Percentiles rank a stretch among this genome's conserved stretches.
Evolutionary conservation across 2,797 vertebrate species (phyloP).

Genomic region (Enteromius thamalakanensis): DNA sequence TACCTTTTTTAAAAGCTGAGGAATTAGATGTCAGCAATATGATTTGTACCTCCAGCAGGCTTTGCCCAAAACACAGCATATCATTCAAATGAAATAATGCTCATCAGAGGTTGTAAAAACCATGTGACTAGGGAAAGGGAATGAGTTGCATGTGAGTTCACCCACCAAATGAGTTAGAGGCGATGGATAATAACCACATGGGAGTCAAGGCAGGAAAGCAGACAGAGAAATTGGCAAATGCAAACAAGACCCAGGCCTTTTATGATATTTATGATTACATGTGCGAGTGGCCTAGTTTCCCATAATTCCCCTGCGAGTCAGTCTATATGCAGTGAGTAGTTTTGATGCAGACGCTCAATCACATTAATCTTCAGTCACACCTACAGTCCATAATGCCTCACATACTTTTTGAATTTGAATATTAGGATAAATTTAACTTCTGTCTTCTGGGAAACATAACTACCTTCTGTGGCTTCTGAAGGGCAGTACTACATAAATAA

Average conservation of each 20-base stretch:
- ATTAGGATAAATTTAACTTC: no score
- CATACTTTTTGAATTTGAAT: no score
- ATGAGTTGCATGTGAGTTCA: slow-evolving; percentile 12
- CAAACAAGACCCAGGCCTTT: slow-evolving; percentile 19
- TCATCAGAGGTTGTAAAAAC: slow-evolving; percentile 18
- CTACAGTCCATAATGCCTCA: neutral
- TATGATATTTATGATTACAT: slow-evolving; percentile 35
- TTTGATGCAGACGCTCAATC: neutral
- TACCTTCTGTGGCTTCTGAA: no score
- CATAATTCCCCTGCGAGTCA: slow-evolving; percentile 14
- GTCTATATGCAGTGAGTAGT: slow-evolving; percentile 21
- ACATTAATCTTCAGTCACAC: slow-evolving; percentile 9
- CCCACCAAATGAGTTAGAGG: slow-evolving; percentile 2
- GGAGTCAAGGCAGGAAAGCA: slow-evolving; percentile 14
- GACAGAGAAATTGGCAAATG: slow-evolving; percentile 12
- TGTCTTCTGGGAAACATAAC: no score
- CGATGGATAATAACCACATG: slow-evolving; percentile 35
- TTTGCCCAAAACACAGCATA: neutral
- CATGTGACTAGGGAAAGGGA: neutral
- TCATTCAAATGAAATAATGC: slow-evolving; percentile 15
- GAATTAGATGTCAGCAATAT: slow-evolving; percentile 8
- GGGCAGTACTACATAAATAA: no score
- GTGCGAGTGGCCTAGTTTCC: slow-evolving; percentile 39
- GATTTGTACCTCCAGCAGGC: slow-evolving; percentile 14
- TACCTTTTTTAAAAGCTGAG: neutral